A percentile compares a stretch with the other conserved stretches of the same genome.
These are phyloP conservation scores for Pseudomugil tenellus DNA, from an alignment of 2,797 vertebrate genomes.

Conservation along the genomic window DNA sequence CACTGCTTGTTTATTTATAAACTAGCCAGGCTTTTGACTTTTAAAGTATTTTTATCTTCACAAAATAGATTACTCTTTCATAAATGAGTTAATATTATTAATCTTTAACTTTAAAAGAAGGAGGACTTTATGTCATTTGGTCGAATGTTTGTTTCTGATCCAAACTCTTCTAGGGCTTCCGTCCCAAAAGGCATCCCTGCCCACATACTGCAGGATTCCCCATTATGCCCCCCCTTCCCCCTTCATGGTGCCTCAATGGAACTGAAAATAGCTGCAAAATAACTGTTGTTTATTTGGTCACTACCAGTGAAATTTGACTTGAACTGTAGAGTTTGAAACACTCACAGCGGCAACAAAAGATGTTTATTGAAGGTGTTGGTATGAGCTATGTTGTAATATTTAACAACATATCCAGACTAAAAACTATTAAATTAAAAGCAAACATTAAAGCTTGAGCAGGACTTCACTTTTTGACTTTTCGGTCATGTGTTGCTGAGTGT, in stretches of 20 bases:
- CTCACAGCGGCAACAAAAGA: not conserved
- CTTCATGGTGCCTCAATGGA: not conserved
- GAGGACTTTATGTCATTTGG: not conserved
- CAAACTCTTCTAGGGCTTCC: constrained; percentile 43
- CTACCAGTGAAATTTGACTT: not conserved
- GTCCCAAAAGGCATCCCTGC: constrained; percentile 43
- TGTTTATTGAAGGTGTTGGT: not conserved
- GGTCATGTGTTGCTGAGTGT: not conserved
- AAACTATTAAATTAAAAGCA: not conserved
- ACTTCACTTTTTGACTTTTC: not conserved
- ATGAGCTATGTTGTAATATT: not conserved
- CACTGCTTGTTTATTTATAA: not conserved
- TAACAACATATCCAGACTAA: not conserved
- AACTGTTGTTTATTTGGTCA: not conserved
- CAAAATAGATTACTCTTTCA: not conserved
- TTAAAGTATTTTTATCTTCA: not conserved
- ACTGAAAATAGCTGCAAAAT: constrained; percentile 37
- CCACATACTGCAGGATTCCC: constrained; percentile 33
- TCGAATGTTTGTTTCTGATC: constrained; percentile 7
- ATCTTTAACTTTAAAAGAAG: not conserved
- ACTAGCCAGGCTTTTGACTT: too few relatives aligned
- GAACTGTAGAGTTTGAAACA: constrained; percentile 6
- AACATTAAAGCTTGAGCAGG: not conserved
- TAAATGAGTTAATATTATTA: not conserved
- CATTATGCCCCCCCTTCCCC: constrained; percentile 13